Base-by-base conservation (phyloP, 2,113 vertebrate genomes). In the Nematolebias whitei region DNA sequence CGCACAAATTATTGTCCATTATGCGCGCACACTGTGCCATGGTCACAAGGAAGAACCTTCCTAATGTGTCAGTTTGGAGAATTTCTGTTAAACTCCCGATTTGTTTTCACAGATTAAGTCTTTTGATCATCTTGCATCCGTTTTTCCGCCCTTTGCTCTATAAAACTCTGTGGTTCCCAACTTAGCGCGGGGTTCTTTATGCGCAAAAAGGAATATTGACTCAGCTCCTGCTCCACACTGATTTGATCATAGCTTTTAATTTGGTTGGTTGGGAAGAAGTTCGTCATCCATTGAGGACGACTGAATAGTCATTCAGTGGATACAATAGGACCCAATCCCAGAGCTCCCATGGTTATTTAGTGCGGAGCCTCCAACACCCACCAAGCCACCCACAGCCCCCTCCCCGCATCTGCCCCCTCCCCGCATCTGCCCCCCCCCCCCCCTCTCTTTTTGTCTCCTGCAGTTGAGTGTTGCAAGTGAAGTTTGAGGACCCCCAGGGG, bases 291-390 rank as follows among this genome's bases (percentile, higher is more conserved):
- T 77, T 88, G 56, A 85, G 52, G n/a, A 16, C 12, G 5, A 69
- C 68, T 85, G 79, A 87, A 85, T 75, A 75, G 78, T 69, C 77
- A 70, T 82, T 83, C 57, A 77, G 40, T 68, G 61, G 77, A 85
- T 73, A 88, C 85, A 87, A 89, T 84, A 35, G 76, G 58, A 73
- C 69, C 86, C 88, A 90, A 88, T 90, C 80, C 84, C 40, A 61
- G 68, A 23, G 82, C 83, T 77, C 68, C 82, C 55, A 49, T 71
- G 76, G 83, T 75, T 69, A 73, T 79, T 72, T 71, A 63, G 84
- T 69, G 82, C 63, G 60, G 84, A 43, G n/a, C 38, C n/a, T 39
- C 7, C 2, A 32, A 11, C 0, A 5, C 71, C 75, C 38, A 59
- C 76, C 35, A 63, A 39, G 7, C 74, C 52, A 26, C 69, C 67